Percentiles rank a stretch among this genome's conserved stretches.
These are phyloP conservation scores for Sebastes minor DNA, from an alignment of 2,797 vertebrate genomes.

Conservation along the genomic window DNA sequence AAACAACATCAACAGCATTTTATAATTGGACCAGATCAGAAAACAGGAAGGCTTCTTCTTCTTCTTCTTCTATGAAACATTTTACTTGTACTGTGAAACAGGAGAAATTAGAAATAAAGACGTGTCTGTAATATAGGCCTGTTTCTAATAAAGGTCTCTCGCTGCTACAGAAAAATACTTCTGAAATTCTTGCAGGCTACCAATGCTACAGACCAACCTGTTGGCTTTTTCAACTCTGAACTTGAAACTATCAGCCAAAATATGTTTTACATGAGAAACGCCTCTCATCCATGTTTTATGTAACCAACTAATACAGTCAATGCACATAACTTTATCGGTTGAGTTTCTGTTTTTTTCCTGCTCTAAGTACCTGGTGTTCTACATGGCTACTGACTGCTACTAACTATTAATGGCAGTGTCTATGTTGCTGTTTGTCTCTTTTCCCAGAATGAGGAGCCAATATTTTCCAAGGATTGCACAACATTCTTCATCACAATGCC, in stretches of 20 bases:
- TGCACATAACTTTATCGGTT: background rate
- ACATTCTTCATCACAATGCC: constrained; percentile 74
- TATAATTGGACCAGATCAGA: background rate
- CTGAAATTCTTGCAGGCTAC: background rate
- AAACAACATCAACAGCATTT: background rate
- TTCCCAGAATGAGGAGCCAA: constrained; percentile 75
- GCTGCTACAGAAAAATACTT: background rate
- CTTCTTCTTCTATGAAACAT: background rate
- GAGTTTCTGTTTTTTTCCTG: background rate
- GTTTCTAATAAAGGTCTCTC: background rate
- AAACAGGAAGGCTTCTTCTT: background rate
- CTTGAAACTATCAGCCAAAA: background rate
- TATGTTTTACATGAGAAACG: background rate
- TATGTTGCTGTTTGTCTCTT: background rate
- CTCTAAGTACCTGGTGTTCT: background rate
- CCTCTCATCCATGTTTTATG: background rate
- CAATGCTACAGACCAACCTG: background rate
- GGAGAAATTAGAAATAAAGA: background rate
- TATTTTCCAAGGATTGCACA: constrained; percentile 73
- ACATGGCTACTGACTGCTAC: background rate
- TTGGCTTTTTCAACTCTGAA: background rate
- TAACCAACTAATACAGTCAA: background rate
- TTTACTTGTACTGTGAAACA: background rate
- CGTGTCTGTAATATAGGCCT: background rate
- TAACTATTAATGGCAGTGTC: background rate